Conservation (phyloP, 2,113 vertebrate genomes). For the Oncorhynchus mykiss region DNA sequence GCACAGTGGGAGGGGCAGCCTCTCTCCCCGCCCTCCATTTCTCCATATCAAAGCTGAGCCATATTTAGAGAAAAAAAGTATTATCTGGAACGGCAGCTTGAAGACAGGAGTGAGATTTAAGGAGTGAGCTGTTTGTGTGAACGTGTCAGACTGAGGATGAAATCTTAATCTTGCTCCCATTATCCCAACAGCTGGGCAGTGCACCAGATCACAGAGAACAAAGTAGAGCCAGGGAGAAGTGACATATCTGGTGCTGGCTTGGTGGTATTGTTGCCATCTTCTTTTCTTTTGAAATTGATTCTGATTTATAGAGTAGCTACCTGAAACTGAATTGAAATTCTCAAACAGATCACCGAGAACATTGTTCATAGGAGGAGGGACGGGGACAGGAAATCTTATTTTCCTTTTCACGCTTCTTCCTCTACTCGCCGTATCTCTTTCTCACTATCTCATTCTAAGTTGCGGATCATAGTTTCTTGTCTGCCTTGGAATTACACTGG, state of each 20-base stretch:
- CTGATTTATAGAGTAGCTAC: conserved; percentile 21
- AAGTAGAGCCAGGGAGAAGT: conserved; percentile 27
- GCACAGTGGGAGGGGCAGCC: background rate
- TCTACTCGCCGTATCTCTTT: background rate
- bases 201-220: conserved; percentile 29
- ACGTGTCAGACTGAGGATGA: conserved; percentile 37
- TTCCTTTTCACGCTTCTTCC: background rate
- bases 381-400: background rate
- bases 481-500: background rate
- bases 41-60: conserved; percentile 37
- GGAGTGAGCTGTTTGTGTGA: conserved; percentile 25
- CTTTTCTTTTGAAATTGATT: conserved; percentile 29
- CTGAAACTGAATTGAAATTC: conserved; percentile 35
- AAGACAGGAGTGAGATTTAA: conserved; percentile 22
- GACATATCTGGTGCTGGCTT: conserved; percentile 32
- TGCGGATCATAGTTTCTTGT: background rate
- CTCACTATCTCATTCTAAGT: background rate
- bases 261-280: conserved; percentile 41
- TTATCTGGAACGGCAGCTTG: conserved; percentile 19
- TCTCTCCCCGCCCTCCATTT: background rate
- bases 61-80: background rate
- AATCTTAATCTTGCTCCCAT: conserved; percentile 43
- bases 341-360: background rate
- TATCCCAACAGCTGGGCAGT: conserved; percentile 39
- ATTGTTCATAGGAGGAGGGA: background rate